These are phyloP conservation scores for Conus betulinus DNA, from an alignment of 1,140 invertebrate species.

Conservation along the genomic window DNA sequence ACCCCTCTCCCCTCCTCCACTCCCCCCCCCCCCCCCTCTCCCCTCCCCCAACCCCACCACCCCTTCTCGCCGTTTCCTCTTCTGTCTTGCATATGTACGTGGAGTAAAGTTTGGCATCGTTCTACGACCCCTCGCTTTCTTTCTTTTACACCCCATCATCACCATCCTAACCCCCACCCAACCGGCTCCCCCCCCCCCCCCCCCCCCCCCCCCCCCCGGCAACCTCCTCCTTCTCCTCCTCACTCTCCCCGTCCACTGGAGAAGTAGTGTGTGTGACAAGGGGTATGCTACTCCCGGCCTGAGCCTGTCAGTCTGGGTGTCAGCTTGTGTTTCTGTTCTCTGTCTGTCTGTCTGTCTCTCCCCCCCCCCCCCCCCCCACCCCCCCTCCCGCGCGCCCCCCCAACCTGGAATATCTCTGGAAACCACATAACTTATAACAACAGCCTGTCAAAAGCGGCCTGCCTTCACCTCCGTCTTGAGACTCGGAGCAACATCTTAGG, in stretches of 20 bases:
- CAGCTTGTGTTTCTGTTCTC: not conserved
- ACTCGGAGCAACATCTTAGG: too few species aligned
- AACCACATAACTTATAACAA: too few species aligned
- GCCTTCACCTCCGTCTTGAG: too few species aligned
- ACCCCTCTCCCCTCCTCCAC: not conserved
- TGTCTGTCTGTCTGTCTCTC: not conserved
- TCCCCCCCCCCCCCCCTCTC: not conserved
- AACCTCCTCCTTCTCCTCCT: slow-evolving; percentile 7
- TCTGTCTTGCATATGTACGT: too few species aligned
- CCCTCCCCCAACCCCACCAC: not conserved
- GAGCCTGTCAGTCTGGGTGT: not conserved
- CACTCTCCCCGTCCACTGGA: not conserved
- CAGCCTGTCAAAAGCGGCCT: too few species aligned
- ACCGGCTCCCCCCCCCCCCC: not conserved
- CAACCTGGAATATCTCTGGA: too few species aligned
- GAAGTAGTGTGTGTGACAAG: not conserved
- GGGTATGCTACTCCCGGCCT: not conserved
- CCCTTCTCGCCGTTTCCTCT: slow-evolving; percentile 4
- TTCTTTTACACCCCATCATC: too few species aligned
- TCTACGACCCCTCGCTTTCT: too few species aligned
- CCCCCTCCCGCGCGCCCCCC: too few species aligned
- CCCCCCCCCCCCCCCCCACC: too few species aligned
- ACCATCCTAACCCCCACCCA: too few species aligned
- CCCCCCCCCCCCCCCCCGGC: not conserved
- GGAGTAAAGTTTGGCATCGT: too few species aligned